Base-by-base conservation (phyloP, 64 coral and sea anemone genomes). In the Orbicella faveolata region DNA sequence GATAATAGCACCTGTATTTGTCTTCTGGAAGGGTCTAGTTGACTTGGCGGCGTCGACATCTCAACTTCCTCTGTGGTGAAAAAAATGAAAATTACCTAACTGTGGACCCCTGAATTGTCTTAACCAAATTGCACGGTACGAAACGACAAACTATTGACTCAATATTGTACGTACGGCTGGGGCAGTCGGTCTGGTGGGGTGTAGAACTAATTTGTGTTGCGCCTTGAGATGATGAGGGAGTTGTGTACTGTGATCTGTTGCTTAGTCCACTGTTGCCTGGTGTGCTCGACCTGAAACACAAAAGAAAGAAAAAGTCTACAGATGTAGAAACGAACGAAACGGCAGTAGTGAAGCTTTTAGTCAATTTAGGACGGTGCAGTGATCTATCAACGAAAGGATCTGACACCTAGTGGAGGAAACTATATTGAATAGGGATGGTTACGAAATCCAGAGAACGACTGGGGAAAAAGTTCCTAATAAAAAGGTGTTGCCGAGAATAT, bases 21-120 rank as follows among this genome's bases (percentile, higher is more conserved):
- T 66, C 89, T 72, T 54, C 80, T 84, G n/a, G 53, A 62, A 37
- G 89, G 80, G 25, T 91, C 89, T 59, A 91, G 79, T 77, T 91
- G 89, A 84, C 89, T 91, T 9, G 68, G 75, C 34, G 73, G 89
- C n/a, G 89, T 63, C 41, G 80, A 61, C 10, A 83, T 63, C n/a
- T 91, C 72, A 0, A 17, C 57, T 57, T 75, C 82, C 39, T 84
- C 54, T 84, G 36, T 63, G 0, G 7, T 41, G 4, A 34, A 48
- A 44, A 59, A 74, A 75, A 16, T 3, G 2, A 1, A 35, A 44
- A 84, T 41, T 48, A 11, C 7, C n/a, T 39, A 20, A 78, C 20
- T 51, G 10, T n/a, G 37, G 9, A 52, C 10, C 23, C 36, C 23
- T 34, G 16, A 52, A 44, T 10, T 4, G 51, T 52, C 9, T 8